Conservation (phyloP, 2,797 vertebrate species). For the Enoplosus armatus region DNA sequence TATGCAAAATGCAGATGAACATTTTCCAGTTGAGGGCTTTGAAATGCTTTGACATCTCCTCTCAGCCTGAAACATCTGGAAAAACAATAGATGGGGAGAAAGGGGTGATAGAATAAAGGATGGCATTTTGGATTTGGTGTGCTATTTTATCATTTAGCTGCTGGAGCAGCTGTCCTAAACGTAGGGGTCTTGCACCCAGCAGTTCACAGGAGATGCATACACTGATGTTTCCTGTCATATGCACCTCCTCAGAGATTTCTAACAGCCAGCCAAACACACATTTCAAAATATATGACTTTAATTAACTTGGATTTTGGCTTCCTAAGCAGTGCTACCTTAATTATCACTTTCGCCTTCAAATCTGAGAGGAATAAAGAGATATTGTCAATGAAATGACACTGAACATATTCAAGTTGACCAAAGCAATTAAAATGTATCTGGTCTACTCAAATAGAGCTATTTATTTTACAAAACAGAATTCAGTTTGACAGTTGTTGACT, state of each 20-base stretch:
- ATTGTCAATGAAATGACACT: not conserved
- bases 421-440: not conserved
- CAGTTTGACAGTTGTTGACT: not conserved
- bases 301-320: not conserved
- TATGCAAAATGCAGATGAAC: conserved; percentile 75
- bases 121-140: conserved; percentile 40
- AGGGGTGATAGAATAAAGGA: conserved; percentile 39
- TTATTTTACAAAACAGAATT: conserved; percentile 10
- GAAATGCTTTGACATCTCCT: conserved; percentile 71
- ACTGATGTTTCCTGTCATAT: not conserved
- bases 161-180: conserved; percentile 7
- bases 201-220: conserved; percentile 16
- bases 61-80: conserved; percentile 61
- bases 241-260: not conserved
- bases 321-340: not conserved
- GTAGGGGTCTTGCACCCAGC: not conserved
- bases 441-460: not conserved
- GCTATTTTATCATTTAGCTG: conserved; percentile 40
- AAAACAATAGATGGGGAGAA: conserved; percentile 55
- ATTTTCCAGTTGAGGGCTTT: conserved; percentile 74
- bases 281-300: conserved; percentile 8
- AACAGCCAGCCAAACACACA: not conserved
- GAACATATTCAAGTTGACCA: not conserved
- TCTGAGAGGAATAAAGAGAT: not conserved
- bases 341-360: not conserved